These are phyloP conservation scores for Cybosia mesomella DNA, from an alignment of 2,888 invertebrate species.

Conservation along the genomic window DNA sequence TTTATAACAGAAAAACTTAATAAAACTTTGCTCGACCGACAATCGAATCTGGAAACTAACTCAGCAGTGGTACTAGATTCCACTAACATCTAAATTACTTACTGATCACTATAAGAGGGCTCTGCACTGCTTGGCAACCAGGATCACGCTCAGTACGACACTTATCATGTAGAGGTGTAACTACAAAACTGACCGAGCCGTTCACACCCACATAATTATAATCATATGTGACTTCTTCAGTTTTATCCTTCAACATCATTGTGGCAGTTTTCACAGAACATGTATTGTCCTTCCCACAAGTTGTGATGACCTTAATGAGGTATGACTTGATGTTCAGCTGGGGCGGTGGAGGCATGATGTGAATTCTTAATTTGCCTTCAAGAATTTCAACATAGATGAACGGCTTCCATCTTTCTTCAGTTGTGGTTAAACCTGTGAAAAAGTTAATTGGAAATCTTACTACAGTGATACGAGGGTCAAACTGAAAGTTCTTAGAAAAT, in stretches of 20 bases:
- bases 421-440: constrained; percentile 67
- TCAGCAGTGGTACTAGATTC: too few relatives aligned
- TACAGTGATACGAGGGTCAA: too few relatives aligned
- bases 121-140: constrained; percentile 68
- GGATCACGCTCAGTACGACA: constrained; percentile 48
- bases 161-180: constrained; percentile 68
- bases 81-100: constrained; percentile 61
- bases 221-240: constrained; percentile 71
- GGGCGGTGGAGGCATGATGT: constrained; percentile 72
- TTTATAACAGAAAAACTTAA: too few relatives aligned
- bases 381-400: constrained; percentile 80
- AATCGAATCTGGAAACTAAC: too few relatives aligned
- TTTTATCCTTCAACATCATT: constrained; percentile 57
- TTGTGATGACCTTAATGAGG: constrained; percentile 64
- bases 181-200: constrained; percentile 73
- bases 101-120: constrained; percentile 77
- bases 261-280: constrained; percentile 54
- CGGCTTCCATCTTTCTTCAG: constrained; percentile 75
- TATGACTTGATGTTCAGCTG: constrained; percentile 69
- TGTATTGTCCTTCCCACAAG: constrained; percentile 57
- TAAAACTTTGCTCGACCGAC: too few relatives aligned
- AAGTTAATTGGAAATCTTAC: background rate
- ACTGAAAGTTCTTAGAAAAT: too few relatives aligned
- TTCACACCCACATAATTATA: constrained; percentile 68
- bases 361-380: constrained; percentile 67